Evolutionary conservation across 2,888 invertebrate species (phyloP).

Genomic region (Dryadula phaetusa): DNA sequence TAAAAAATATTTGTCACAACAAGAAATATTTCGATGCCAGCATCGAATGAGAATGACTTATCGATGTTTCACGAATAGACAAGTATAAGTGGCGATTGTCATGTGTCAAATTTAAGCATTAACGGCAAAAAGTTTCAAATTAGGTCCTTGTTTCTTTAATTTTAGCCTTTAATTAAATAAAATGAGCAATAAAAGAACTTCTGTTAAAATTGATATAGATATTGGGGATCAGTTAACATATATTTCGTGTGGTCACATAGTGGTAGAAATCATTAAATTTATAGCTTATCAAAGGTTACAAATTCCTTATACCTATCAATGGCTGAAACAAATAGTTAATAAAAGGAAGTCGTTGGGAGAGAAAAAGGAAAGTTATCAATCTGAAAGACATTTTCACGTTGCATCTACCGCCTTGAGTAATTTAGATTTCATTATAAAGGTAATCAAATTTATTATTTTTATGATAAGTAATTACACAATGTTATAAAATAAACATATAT

Average conservation of each 20-base stretch:
- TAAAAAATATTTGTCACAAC: too few species aligned
- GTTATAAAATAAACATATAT: too few species aligned
- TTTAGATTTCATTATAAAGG: constrained; percentile 76
- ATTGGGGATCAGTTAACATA: constrained; percentile 82
- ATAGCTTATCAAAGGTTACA: constrained; percentile 83
- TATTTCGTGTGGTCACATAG: constrained; percentile 82
- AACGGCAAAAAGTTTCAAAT: constrained; percentile 8
- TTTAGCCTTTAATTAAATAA: not conserved
- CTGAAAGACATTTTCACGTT: constrained; percentile 71
- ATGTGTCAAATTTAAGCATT: not conserved
- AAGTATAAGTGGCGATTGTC: not conserved
- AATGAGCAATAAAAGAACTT: constrained; percentile 26
- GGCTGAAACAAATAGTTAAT: constrained; percentile 75
- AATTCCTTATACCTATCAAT: constrained; percentile 80
- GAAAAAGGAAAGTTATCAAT: constrained; percentile 66
- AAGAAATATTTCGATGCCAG: too few species aligned
- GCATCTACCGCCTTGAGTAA: constrained; percentile 74
- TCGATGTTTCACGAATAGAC: not conserved
- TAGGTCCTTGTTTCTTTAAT: not conserved
- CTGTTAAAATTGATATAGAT: constrained; percentile 59
- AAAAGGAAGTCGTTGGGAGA: constrained; percentile 62
- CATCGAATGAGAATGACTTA: not conserved
- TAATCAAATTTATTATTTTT: constrained; percentile 44
- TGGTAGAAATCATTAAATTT: constrained; percentile 84
- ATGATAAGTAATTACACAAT: too few species aligned